Evolutionary conservation across 2,797 vertebrate species (phyloP).

Genomic region (Galagoides demidoff): DNA sequence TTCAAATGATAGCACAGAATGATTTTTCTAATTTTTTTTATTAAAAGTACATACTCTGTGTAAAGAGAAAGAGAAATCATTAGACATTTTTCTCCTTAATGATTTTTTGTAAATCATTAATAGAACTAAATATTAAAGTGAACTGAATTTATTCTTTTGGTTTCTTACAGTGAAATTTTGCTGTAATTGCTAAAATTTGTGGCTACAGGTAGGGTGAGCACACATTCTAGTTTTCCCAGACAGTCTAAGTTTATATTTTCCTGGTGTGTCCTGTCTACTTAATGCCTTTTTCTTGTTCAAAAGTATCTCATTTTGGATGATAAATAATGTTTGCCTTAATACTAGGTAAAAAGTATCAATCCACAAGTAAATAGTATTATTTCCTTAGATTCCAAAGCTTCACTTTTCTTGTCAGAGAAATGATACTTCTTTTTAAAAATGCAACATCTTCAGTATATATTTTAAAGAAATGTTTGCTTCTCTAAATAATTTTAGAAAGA

Average conservation of each 20-base stretch:
- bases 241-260: neutral
- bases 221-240: neutral
- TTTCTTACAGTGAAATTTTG: neutral
- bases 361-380: neutral
- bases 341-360: neutral
- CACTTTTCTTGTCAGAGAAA: neutral
- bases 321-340: neutral
- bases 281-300: neutral
- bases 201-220: no score
- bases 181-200: neutral
- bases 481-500: neutral
- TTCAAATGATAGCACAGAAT: neutral
- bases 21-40: neutral
- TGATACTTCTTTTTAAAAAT: neutral
- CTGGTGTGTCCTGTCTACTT: neutral
- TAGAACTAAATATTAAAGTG: neutral
- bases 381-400: neutral
- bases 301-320: neutral
- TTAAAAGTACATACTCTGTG: neutral
- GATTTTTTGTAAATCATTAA: neutral
- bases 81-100: neutral
- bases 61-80: neutral
- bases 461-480: neutral
- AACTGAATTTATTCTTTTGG: neutral
- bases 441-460: neutral